Evolutionary conservation across 1,140 invertebrate species (phyloP), one percentile per base, ranked within the genome.

Genomic region (Berghia stephanieae): DNA sequence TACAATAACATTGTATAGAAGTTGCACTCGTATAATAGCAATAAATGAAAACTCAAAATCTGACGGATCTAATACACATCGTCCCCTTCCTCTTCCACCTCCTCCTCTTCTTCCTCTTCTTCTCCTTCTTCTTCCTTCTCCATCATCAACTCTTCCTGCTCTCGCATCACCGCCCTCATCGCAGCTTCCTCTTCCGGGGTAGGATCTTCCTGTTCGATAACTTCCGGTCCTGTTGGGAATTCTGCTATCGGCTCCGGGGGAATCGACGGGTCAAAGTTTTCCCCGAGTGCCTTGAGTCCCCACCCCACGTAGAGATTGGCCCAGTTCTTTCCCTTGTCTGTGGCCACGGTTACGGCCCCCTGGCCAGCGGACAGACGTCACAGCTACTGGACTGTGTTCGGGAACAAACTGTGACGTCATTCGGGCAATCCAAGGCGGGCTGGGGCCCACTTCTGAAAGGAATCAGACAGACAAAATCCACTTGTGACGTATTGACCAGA

Each of bases 141-240:
- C 46, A 78, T 43, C 63, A 79, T 76, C 40, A 78, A 66, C 40
- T 82, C 55, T 66, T 79, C 78, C 55, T 77, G 43, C 42, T 77
- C 81, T 16, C 74, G 78, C 46, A 82, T 49, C 18, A 81, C 82
- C 13, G 80, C 79, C 16, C 76, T 77, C 13, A 82, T 69, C 13
- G 83, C 83, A 0, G 81, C 82, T 78, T 84, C 82, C 49, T 81
- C 80, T 79, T 83, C 83, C 66, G 81, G 78, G 68, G 81, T 78
- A 5, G 83, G 83, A 42, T 85, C 84, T 4, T 83, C 83, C 63
- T 77, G 71, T 69, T 84, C 83, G 6, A 82, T 82, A 34, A 83
- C 80, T 79, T 85, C 84, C 49, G 80, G 82, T 78, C 83, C 82
- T 24, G 82, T 83, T 43, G 83, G 83, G 55, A 85, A 85, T 46